phyloP scores from a whole-genome alignment of 2,113 vertebrate species.

The Corythornis madagascariensis region DNA sequence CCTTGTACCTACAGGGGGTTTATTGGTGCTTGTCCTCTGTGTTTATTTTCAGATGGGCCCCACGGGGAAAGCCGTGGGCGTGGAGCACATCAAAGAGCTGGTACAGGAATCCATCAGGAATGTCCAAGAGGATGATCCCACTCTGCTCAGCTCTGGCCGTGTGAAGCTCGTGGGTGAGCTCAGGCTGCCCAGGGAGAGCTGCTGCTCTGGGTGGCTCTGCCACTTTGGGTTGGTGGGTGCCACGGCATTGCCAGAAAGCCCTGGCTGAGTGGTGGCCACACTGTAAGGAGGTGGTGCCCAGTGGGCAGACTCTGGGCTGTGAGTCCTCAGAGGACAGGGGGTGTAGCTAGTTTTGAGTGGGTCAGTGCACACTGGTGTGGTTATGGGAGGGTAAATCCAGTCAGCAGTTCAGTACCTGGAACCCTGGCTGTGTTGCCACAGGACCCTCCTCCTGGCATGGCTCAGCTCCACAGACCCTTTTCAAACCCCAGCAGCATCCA shows the following conservation, averaged over 20 bases:
- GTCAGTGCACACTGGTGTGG: too few relatives aligned
- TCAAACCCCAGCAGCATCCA: neutral
- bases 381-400: neutral
- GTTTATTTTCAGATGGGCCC: slow-evolving; percentile 76
- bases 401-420: neutral
- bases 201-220: neutral
- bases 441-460: neutral
- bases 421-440: neutral
- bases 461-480: neutral
- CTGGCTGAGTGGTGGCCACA: neutral
- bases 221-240: neutral
- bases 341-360: too few relatives aligned
- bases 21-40: neutral
- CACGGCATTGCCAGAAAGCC: neutral
- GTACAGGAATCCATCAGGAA: slow-evolving; percentile 82
- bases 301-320: too few relatives aligned
- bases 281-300: neutral
- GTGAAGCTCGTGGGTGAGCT: slow-evolving; percentile 83
- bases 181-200: neutral
- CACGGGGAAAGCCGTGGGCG: slow-evolving; percentile 84
- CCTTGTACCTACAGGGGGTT: neutral
- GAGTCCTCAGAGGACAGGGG: neutral
- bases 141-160: slow-evolving; percentile 81
- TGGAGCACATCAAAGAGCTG: slow-evolving; percentile 89
- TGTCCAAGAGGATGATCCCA: slow-evolving; percentile 81